Evolutionary conservation across 2,888 invertebrate genomes (phyloP), one percentile per base, ranked within the genome.

Genomic region (Dasypolia templi): DNA sequence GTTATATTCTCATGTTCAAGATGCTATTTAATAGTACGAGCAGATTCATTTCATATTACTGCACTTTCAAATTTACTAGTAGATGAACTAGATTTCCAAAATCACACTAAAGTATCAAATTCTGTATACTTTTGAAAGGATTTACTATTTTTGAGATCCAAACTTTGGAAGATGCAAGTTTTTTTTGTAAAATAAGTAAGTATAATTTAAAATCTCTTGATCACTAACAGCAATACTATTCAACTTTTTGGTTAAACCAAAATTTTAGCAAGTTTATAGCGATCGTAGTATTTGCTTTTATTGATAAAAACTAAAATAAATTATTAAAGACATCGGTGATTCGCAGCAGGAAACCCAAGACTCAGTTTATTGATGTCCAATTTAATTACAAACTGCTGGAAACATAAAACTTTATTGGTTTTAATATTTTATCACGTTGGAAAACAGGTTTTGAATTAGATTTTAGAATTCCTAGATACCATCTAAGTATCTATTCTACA

Each of bases 1-100:
- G 71, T 67, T 73, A 49, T 89, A 91, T 90, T 91, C 85, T 81
- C 72, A 64, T 58, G 9, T 17, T 58, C 26, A 12, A 0, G 12
- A 35, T 61, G 9, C 35, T 71, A 72, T 62, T 74, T 74, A 6
- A 62, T 72, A 32, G 6, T 49, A 7, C 9, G 2, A 35, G 12
- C 0, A 26, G 14, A n/a, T 39, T 7, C 1, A 22, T 51, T n/a
- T 9, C 17, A 29, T 32, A 53, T 35, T 3, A 51, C 55, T 55
- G 2, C 1, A 35, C 0, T 12, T 44, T 64, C 1, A 19, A 1
- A 64, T 35, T 51, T 32, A 32, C 3, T 26, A 42, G 3, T 29
- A 17, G 6, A 12, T 26, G 0, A 29, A 42, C 2, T 12, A 22
- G 1, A 39, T 14, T 14, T 19, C 29, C 11, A 72, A 35, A 42